A percentile compares a stretch with the other conserved stretches of the same genome.
Conservation (phyloP, 2,888 invertebrate species). For the Laothoe populi region DNA sequence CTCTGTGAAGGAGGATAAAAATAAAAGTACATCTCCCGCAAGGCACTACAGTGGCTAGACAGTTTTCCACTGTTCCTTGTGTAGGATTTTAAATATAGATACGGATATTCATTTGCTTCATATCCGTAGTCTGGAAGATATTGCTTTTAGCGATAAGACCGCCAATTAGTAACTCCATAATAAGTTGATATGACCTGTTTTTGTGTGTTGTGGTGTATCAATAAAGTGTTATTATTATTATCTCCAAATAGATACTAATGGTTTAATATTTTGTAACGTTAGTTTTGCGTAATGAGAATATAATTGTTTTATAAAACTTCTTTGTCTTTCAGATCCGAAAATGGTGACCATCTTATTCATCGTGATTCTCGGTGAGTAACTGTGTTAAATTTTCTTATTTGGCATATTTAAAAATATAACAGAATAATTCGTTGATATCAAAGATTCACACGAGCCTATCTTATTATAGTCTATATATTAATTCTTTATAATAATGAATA, state of each 20-base stretch:
- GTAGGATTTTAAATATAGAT: neutral
- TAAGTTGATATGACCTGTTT: no score
- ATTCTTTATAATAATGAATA: neutral
- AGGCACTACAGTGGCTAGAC: slow-evolving; percentile 31
- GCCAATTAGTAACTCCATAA: no score
- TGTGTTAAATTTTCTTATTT: neutral
- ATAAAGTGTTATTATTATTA: no score
- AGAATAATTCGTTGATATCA: no score
- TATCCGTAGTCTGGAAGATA: neutral
- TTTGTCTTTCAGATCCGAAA: slow-evolving; percentile 44
- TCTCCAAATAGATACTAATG: neutral
- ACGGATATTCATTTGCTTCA: neutral
- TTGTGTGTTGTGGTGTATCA: no score
- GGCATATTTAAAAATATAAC: neutral
- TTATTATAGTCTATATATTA: no score
- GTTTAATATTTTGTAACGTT: neutral
- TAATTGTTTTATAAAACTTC: neutral
- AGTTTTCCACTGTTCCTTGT: neutral
- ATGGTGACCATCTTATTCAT: slow-evolving; percentile 41
- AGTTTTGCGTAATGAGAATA: neutral
- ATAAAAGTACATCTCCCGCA: slow-evolving; percentile 36
- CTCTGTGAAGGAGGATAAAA: slow-evolving; percentile 31
- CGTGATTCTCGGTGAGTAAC: slow-evolving; percentile 46
- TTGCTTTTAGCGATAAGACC: no score
- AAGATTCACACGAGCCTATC: no score